A percentile compares a stretch with the other conserved stretches of the same genome.
Evolutionary conservation across 2,888 invertebrate genomes (phyloP).

Genomic region (Sarcophaga subvicina): DNA sequence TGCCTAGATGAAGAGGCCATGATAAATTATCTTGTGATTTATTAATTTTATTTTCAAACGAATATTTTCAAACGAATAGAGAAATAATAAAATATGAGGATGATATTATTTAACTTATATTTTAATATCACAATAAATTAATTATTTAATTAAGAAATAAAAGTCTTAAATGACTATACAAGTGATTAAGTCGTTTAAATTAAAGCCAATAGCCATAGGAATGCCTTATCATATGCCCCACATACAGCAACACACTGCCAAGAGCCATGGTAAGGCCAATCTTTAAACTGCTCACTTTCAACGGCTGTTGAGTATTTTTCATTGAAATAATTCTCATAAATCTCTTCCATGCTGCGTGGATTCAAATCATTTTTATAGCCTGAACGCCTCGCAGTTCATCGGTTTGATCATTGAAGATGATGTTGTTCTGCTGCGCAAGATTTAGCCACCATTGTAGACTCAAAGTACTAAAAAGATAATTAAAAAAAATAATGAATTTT

Average conservation of each 20-base stretch:
- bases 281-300: too few relatives aligned
- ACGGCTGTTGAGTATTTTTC: conserved; percentile 73
- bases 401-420: conserved; percentile 84
- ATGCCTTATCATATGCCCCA: too few relatives aligned
- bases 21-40: too few relatives aligned
- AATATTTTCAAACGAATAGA: conserved; percentile 3
- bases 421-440: conserved; percentile 86
- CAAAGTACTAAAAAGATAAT: conserved; percentile 85
- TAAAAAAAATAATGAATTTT: not conserved
- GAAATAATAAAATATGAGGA: not conserved
- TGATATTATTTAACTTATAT: conserved; percentile 54
- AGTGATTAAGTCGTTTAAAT: too few relatives aligned
- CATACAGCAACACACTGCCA: too few relatives aligned
- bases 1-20: too few relatives aligned
- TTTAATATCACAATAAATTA: conserved; percentile 72
- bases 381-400: conserved; percentile 76
- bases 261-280: too few relatives aligned
- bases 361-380: conserved; percentile 77
- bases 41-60: too few relatives aligned
- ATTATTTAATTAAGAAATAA: conserved; percentile 54
- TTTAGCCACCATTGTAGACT: conserved; percentile 87
- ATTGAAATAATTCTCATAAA: conserved; percentile 76
- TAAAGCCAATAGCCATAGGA: too few relatives aligned
- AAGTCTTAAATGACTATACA: conserved; percentile 56
- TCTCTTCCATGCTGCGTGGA: conserved; percentile 75